Percentiles rank a stretch among this genome's conserved stretches.
Conservation (phyloP, 2,888 invertebrate genomes). For the Drosophila neotestacea region DNA sequence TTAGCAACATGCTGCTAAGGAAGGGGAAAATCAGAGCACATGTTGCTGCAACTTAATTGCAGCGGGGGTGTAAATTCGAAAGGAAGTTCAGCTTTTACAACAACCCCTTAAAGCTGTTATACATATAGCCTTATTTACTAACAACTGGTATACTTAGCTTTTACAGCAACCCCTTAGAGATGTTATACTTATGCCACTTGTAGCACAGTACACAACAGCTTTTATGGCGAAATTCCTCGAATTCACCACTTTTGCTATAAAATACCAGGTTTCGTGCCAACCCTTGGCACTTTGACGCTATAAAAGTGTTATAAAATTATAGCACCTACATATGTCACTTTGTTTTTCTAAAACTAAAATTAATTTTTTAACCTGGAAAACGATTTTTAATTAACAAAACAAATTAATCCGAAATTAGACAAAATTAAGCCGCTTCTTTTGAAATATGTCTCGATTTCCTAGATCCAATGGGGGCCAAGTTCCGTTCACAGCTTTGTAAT, state of each 20-base stretch:
- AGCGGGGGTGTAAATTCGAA: conserved; percentile 4
- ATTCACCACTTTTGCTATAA: conserved; percentile 26
- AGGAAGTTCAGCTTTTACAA: conserved; percentile 9
- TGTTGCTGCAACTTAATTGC: conserved; percentile 14
- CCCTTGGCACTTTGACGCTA: neutral
- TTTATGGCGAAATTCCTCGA: neutral
- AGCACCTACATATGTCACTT: neutral
- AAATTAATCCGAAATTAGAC: too few species aligned
- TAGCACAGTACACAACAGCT: neutral
- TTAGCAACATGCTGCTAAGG: conserved; percentile 38
- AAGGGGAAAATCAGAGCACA: conserved; percentile 27
- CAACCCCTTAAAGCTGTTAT: neutral
- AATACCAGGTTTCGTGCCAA: neutral
- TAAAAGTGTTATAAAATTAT: conserved; percentile 6
- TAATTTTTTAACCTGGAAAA: too few species aligned
- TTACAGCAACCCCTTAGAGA: neutral
- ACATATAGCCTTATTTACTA: neutral
- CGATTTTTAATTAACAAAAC: too few species aligned
- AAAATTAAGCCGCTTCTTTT: too few species aligned
- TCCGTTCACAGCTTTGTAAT: too few species aligned
- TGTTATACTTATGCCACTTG: neutral
- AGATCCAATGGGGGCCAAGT: too few species aligned
- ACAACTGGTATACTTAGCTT: neutral
- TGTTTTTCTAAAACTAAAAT: too few species aligned
- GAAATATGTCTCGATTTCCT: too few species aligned